Conservation (phyloP, 2,888 invertebrate species). For the Drosophila nr. medialis region DNA sequence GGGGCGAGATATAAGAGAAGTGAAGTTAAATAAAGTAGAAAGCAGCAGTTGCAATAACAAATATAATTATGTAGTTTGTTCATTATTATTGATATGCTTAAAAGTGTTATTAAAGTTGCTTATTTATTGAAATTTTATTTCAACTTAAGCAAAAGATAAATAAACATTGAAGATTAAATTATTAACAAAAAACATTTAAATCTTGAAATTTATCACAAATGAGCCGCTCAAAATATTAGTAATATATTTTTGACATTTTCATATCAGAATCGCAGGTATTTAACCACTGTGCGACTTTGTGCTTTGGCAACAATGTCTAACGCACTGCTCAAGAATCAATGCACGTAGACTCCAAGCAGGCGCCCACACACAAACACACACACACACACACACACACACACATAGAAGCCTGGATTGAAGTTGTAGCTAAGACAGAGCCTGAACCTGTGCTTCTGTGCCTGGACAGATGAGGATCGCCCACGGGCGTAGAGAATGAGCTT, state of each 20-base stretch:
- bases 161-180: background rate
- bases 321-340: conserved; percentile 43
- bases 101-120: too few relatives aligned
- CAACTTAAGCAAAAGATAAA: background rate
- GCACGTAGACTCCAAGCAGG: conserved; percentile 44
- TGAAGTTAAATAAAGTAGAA: background rate
- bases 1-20: background rate
- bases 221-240: background rate
- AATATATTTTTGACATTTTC: accelerated
- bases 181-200: background rate
- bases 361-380: conserved; percentile 49
- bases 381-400: conserved; percentile 24
- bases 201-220: background rate
- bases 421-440: conserved; percentile 6
- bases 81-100: background rate
- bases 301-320: conserved; percentile 27
- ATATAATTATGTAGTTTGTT: background rate
- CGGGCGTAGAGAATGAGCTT: conserved; percentile 50
- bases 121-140: too few relatives aligned
- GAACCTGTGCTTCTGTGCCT: conserved; percentile 16
- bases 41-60: background rate
- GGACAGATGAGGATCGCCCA: conserved; percentile 46
- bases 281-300: conserved; percentile 36
- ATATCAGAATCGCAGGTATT: background rate
- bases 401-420: conserved; percentile 8